These are phyloP conservation scores for Adela reaumurella DNA, from an alignment of 2,888 invertebrate genomes.

Conservation along the genomic window DNA sequence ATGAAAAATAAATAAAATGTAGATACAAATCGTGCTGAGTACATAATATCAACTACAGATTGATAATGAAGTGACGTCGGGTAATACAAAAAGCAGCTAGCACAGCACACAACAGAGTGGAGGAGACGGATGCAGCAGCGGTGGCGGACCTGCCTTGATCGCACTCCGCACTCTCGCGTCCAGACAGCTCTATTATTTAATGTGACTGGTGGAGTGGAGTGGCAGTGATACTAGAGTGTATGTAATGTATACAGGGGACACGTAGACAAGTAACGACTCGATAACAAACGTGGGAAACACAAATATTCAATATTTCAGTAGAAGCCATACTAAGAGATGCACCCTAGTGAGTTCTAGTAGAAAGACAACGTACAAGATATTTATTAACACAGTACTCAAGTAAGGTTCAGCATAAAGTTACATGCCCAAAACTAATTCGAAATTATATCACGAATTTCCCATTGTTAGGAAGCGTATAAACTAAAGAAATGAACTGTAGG, in stretches of 20 bases:
- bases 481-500: constrained; percentile 28
- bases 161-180: constrained; percentile 52
- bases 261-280: constrained; percentile 17
- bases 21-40: neutral
- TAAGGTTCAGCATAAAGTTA: constrained; percentile 41
- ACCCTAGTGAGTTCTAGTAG: constrained; percentile 42
- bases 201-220: constrained; percentile 17
- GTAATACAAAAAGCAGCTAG: constrained; percentile 57
- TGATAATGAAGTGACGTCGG: constrained; percentile 35
- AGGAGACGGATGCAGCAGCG: constrained; percentile 49
- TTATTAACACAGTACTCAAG: constrained; percentile 31
- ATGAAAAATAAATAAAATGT: neutral
- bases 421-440: constrained; percentile 50
- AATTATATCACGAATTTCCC: constrained; percentile 35
- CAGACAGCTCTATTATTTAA: constrained; percentile 57
- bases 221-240: neutral
- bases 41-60: constrained; percentile 24
- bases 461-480: constrained; percentile 50
- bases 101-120: constrained; percentile 56
- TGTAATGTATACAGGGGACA: neutral
- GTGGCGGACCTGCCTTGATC: constrained; percentile 29
- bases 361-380: constrained; percentile 21
- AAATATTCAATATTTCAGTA: constrained; percentile 21
- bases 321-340: constrained; percentile 52
- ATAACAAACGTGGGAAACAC: constrained; percentile 37